Percentiles rank a stretch among this genome's conserved stretches.
These are phyloP conservation scores for Eledone cirrhosa DNA, from an alignment of 2,888 invertebrate genomes.

Conservation along the genomic window DNA sequence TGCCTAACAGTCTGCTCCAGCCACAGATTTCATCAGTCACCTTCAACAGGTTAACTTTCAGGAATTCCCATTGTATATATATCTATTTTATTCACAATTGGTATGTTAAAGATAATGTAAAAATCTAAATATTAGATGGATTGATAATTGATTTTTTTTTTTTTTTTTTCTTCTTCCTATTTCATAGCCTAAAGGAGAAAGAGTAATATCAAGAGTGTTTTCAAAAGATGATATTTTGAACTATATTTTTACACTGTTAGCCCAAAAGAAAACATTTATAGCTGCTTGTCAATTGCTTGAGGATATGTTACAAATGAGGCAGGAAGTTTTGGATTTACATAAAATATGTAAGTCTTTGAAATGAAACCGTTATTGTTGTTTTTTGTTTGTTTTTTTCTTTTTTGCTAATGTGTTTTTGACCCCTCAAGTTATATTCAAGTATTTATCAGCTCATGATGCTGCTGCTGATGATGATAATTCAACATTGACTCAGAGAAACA, in stretches of 20 bases:
- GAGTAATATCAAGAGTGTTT: constrained; percentile 51
- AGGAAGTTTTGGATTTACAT: constrained; percentile 60
- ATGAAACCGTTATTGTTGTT: neutral
- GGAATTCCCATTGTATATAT: too few relatives aligned
- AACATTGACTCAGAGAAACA: too few relatives aligned
- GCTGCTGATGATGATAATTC: too few relatives aligned
- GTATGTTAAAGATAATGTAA: neutral
- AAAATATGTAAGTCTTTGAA: constrained; percentile 54
- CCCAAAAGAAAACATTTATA: constrained; percentile 61
- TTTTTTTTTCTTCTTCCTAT: constrained; percentile 1
- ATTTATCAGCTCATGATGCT: too few relatives aligned
- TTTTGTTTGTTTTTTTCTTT: too few relatives aligned
- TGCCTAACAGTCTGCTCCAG: too few relatives aligned
- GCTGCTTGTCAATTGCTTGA: constrained; percentile 64
- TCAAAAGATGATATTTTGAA: constrained; percentile 59
- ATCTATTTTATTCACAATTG: constrained; percentile 20
- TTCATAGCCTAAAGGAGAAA: constrained; percentile 55
- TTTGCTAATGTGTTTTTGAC: too few relatives aligned
- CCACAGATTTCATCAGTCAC: too few relatives aligned
- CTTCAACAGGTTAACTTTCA: too few relatives aligned
- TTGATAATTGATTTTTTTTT: neutral
- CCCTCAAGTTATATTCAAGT: too few relatives aligned
- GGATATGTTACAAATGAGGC: constrained; percentile 62
- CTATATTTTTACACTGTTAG: constrained; percentile 62
- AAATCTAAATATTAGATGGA: neutral